Evolutionary conservation across 2,797 vertebrate genomes (phyloP).

Genomic region (Mycteria americana): DNA sequence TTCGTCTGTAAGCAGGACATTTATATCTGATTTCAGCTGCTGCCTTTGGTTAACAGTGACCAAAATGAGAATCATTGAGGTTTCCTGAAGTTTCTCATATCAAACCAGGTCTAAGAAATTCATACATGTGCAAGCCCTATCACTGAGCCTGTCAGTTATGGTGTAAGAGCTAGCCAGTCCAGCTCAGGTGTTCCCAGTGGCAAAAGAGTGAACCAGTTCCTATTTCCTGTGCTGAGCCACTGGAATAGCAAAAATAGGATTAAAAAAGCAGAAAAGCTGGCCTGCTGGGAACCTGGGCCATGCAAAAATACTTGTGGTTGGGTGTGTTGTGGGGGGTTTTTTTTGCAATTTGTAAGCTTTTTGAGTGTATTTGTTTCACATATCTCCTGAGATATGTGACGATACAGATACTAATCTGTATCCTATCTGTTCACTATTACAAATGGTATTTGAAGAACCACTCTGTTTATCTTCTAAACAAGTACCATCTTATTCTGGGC

Average conservation of each 20-base stretch:
- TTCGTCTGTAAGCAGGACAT: neutral
- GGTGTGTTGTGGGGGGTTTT: fast-evolving
- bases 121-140: neutral
- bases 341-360: neutral
- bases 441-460: neutral
- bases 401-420: neutral
- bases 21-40: neutral
- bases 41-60: neutral
- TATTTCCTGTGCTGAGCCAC: neutral
- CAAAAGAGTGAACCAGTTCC: neutral
- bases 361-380: neutral
- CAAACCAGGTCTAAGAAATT: neutral
- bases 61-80: neutral
- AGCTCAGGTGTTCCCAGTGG: neutral
- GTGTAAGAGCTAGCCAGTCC: neutral
- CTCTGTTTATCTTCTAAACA: neutral
- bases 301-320: neutral
- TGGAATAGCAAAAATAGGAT: neutral
- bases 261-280: neutral
- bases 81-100: neutral
- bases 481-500: neutral
- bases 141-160: neutral
- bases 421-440: neutral
- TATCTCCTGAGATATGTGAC: neutral
- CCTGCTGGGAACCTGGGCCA: neutral